phyloP scores from a whole-genome alignment of 2,797 vertebrate species.

The Parambassis ranga region DNA sequence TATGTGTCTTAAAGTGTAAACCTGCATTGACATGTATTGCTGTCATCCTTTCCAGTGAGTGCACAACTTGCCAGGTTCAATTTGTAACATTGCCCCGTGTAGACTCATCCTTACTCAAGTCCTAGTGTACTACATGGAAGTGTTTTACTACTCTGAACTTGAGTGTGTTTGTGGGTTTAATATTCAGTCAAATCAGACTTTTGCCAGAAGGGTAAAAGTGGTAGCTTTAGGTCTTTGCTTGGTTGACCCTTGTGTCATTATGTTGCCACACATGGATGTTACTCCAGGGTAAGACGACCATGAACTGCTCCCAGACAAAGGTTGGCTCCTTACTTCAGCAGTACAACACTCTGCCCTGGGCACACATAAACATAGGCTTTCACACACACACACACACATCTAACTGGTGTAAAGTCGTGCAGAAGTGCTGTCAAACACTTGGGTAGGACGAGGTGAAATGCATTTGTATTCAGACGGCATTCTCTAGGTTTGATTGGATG shows the following conservation, averaged over 20 bases:
- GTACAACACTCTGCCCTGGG: slow-evolving; percentile 35
- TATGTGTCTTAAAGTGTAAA: too few relatives aligned
- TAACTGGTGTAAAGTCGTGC: too few relatives aligned
- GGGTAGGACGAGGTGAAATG: neutral
- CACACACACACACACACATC: neutral
- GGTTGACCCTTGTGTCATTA: slow-evolving; percentile 28
- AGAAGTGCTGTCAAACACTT: slow-evolving; percentile 3
- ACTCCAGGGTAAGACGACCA: slow-evolving; percentile 5
- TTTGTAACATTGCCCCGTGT: too few relatives aligned
- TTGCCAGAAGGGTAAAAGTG: too few relatives aligned
- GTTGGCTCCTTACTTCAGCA: slow-evolving; percentile 43
- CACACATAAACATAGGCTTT: neutral
- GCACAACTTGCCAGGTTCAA: too few relatives aligned
- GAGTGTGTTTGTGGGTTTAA: too few relatives aligned
- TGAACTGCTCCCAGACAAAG: slow-evolving; percentile 21
- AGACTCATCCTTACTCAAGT: too few relatives aligned
- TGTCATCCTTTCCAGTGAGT: too few relatives aligned
- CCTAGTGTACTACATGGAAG: too few relatives aligned
- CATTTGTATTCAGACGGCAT: slow-evolving; percentile 47
- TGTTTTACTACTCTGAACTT: too few relatives aligned
- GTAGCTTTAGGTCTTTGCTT: slow-evolving; percentile 6
- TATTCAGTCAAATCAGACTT: too few relatives aligned
- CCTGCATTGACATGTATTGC: too few relatives aligned
- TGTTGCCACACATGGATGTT: slow-evolving; percentile 6
- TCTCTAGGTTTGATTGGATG: slow-evolving; percentile 43